These are phyloP conservation scores for Hypomecis punctinalis DNA, from an alignment of 2,888 invertebrate species.

Conservation along the genomic window DNA sequence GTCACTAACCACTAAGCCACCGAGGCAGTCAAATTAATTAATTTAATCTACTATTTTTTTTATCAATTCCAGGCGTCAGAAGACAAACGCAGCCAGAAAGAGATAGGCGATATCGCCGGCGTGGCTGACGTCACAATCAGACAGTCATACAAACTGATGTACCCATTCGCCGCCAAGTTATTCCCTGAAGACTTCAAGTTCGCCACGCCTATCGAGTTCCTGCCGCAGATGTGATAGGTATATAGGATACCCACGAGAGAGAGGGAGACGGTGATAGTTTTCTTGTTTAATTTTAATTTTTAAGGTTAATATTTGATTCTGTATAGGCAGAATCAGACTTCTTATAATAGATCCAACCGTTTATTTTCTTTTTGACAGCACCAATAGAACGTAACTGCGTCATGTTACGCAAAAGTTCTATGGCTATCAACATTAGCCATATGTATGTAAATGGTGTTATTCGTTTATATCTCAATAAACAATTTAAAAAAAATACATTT, in stretches of 20 bases:
- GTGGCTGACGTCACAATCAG: constrained; percentile 99
- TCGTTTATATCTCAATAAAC: too few relatives aligned
- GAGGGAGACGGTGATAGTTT: constrained; percentile 24
- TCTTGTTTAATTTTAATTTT: constrained; percentile 2
- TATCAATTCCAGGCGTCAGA: constrained; percentile 92
- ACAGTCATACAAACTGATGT: constrained; percentile 98
- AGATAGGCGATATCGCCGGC: constrained; percentile 99
- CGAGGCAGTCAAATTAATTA: too few relatives aligned
- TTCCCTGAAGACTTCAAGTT: constrained; percentile 99
- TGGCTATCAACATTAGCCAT: too few relatives aligned
- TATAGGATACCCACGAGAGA: background rate
- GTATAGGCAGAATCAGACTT: background rate
- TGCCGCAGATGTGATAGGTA: constrained; percentile 91
- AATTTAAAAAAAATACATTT: too few relatives aligned
- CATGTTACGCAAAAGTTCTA: too few relatives aligned
- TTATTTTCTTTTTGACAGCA: too few relatives aligned
- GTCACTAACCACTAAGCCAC: too few relatives aligned
- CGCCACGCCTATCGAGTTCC: constrained; percentile 95
- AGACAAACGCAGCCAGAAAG: constrained; percentile 97
- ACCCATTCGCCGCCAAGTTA: constrained; percentile 95
- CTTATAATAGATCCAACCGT: too few relatives aligned
- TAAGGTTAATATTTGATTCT: background rate
- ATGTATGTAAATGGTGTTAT: too few relatives aligned
- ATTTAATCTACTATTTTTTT: too few relatives aligned
- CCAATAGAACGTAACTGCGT: too few relatives aligned